These are phyloP conservation scores for Microtus ochrogaster DNA, from an alignment of 2,113 vertebrate genomes.

Conservation along the genomic window DNA sequence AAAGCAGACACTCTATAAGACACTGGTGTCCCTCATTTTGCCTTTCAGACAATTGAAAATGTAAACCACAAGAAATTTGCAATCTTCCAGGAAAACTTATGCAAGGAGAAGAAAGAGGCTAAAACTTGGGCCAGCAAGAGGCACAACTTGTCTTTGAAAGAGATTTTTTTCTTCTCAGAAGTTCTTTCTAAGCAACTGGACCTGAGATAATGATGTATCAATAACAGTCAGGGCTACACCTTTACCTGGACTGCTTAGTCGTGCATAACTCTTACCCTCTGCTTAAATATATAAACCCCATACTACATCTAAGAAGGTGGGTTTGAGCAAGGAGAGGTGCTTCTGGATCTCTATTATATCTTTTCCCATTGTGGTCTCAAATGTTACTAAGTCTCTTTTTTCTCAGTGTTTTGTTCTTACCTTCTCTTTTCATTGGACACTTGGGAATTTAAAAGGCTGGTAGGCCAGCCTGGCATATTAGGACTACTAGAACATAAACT, in stretches of 20 bases:
- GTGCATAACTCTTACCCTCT: neutral
- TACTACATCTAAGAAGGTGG: neutral
- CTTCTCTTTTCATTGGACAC: neutral
- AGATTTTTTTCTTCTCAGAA: neutral
- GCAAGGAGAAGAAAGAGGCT: neutral
- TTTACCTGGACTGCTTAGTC: neutral
- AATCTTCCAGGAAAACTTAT: neutral
- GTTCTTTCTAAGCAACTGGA: neutral
- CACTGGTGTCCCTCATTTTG: neutral
- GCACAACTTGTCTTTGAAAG: neutral
- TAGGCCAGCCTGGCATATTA: neutral
- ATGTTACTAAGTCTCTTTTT: neutral
- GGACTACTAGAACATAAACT: neutral
- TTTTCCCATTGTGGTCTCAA: neutral
- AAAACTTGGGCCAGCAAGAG: neutral
- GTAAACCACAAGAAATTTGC: neutral
- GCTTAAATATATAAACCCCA: neutral
- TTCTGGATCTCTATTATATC: neutral
- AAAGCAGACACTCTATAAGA: neutral
- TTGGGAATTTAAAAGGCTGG: neutral
- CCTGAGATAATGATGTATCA: neutral
- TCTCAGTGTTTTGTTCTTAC: neutral
- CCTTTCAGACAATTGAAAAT: neutral
- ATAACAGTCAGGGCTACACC: neutral
- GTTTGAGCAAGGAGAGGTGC: accelerated